Percentiles rank a stretch among this genome's conserved stretches.
phyloP scores from a whole-genome alignment of 1,140 invertebrate genomes.

The Tetragnatha versicolor region DNA sequence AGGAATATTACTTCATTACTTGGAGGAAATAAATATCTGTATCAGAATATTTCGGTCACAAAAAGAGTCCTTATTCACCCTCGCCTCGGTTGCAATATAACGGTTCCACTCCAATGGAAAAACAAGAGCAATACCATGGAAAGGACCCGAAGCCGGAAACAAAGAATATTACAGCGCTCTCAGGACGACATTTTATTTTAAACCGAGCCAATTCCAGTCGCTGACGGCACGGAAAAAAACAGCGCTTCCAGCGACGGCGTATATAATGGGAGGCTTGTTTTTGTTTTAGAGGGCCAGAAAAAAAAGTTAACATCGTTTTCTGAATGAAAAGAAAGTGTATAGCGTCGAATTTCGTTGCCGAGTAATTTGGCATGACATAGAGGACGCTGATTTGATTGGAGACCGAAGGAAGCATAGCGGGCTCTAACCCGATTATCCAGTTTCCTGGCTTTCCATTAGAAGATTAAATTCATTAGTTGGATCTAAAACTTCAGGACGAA shows the following conservation, averaged over 20 bases:
- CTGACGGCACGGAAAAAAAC: neutral
- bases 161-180: conserved; percentile 24
- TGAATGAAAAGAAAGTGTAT: conserved; percentile 29
- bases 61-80: neutral
- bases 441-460: conserved; percentile 44
- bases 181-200: conserved; percentile 34
- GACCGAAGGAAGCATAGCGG: conserved; percentile 17
- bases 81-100: conserved; percentile 15
- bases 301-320: conserved; percentile 33
- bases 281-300: conserved; percentile 15
- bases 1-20: conserved; percentile 23
- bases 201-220: conserved; percentile 19
- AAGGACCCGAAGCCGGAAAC: conserved; percentile 16
- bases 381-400: conserved; percentile 48
- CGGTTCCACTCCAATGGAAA: neutral
- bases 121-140: neutral
- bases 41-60: conserved; percentile 1
- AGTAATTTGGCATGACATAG: conserved; percentile 51
- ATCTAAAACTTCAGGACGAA: neutral
- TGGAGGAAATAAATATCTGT: neutral
- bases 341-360: conserved; percentile 28
- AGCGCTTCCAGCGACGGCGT: neutral
- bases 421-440: conserved; percentile 28
- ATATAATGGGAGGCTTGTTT: conserved; percentile 1
- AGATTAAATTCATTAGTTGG: conserved; percentile 51